These are phyloP conservation scores for Strix aluco DNA, from an alignment of 2,113 vertebrate species.

Conservation along the genomic window DNA sequence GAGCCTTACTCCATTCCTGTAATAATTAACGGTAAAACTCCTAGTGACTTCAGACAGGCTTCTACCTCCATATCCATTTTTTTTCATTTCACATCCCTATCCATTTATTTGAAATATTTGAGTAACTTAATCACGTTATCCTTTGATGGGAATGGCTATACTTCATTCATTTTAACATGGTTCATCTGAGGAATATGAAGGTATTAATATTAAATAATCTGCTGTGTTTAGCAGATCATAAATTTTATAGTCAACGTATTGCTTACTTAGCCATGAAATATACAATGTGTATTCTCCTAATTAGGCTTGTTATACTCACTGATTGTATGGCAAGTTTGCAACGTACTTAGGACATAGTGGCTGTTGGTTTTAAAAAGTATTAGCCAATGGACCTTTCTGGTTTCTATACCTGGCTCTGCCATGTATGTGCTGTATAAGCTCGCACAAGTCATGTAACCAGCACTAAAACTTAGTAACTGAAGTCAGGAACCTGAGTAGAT, in stretches of 20 bases:
- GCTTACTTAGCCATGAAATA: slow-evolving; percentile 1
- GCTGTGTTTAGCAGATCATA: slow-evolving; percentile 13
- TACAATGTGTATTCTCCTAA: not conserved
- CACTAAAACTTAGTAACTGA: not conserved
- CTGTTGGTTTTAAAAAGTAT: not conserved
- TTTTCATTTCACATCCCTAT: not conserved
- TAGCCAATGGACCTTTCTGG: not conserved
- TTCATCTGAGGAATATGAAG: not conserved
- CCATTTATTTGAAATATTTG: not conserved
- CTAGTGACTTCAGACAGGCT: not conserved
- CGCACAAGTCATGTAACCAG: not conserved
- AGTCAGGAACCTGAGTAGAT: not conserved
- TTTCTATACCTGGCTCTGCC: not conserved
- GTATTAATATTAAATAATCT: slow-evolving; percentile 8
- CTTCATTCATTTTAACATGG: not conserved
- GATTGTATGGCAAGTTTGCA: not conserved
- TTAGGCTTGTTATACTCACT: not conserved
- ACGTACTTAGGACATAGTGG: not conserved
- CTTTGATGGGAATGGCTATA: not conserved
- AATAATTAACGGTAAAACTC: not conserved
- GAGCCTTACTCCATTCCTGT: not conserved
- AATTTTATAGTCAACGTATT: not conserved
- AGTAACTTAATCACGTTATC: not conserved
- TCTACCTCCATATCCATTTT: not conserved
- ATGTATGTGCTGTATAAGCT: not conserved